These are phyloP conservation scores for Drosophila nasuta DNA, from an alignment of 1,140 invertebrate genomes.

Conservation along the genomic window DNA sequence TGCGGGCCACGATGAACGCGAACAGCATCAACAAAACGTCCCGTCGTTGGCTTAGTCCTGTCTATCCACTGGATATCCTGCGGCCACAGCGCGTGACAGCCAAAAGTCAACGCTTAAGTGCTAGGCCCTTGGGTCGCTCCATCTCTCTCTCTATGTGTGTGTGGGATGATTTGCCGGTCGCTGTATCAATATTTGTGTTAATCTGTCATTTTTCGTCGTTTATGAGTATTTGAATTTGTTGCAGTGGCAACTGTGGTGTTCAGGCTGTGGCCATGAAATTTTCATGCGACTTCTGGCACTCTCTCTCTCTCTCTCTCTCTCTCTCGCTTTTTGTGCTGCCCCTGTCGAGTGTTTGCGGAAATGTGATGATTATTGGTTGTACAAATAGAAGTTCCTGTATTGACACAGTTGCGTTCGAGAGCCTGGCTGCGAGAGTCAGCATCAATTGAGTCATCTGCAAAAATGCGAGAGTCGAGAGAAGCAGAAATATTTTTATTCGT, in stretches of 20 bases:
- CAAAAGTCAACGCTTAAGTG: constrained; percentile 59
- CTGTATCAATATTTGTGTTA: constrained; percentile 82
- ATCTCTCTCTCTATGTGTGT: constrained; percentile 14
- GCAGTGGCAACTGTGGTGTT: constrained; percentile 44
- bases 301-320: background rate
- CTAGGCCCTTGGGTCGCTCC: constrained; percentile 24
- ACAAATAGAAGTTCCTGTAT: constrained; percentile 57
- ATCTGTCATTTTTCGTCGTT: constrained; percentile 81
- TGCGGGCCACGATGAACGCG: constrained; percentile 64
- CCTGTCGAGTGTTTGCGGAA: constrained; percentile 68
- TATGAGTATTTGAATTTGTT: constrained; percentile 78
- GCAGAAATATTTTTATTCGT: constrained; percentile 5
- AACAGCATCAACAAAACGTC: constrained; percentile 63
- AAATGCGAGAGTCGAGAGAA: constrained; percentile 24
- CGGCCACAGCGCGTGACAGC: constrained; percentile 50
- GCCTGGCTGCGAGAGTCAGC: constrained; percentile 11
- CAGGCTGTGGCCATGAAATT: constrained; percentile 64
- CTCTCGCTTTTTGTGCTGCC: background rate
- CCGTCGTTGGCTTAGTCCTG: background rate
- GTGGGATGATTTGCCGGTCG: constrained; percentile 37
- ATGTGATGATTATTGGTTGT: constrained; percentile 80
- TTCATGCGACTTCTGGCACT: constrained; percentile 57
- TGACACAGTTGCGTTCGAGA: constrained; percentile 39
- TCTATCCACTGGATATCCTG: constrained; percentile 39
- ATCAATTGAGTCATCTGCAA: constrained; percentile 36